These are phyloP conservation scores for Gallinago jamesoni DNA, from an alignment of 2,113 vertebrate genomes.

Conservation along the genomic window DNA sequence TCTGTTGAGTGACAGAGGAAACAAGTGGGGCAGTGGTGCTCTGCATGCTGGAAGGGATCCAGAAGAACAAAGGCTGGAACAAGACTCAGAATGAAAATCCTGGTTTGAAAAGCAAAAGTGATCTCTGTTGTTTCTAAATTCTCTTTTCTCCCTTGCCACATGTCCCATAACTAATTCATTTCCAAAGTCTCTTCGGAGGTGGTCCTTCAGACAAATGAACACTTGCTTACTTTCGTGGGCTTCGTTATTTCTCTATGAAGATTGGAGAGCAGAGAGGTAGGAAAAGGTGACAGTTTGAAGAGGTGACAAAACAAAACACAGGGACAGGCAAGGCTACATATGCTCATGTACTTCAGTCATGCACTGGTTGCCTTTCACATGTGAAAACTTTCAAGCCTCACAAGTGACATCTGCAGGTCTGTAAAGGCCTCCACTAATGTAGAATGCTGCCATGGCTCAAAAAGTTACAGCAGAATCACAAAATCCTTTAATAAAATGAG, in stretches of 20 bases:
- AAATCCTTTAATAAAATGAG: neutral
- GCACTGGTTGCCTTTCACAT: neutral
- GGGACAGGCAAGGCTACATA: neutral
- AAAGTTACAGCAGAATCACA: neutral
- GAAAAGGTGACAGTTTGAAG: neutral
- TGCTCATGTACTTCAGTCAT: neutral
- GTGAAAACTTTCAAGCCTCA: neutral
- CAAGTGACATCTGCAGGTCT: neutral
- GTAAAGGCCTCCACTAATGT: neutral
- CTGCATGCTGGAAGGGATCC: neutral
- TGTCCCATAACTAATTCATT: neutral
- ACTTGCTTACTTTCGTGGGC: neutral
- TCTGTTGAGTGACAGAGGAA: neutral
- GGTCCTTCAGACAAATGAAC: neutral
- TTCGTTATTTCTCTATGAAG: neutral
- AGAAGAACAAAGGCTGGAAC: neutral
- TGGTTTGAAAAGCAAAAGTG: neutral
- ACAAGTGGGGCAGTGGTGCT: neutral
- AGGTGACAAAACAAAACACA: neutral
- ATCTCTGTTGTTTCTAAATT: neutral
- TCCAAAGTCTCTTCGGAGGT: neutral
- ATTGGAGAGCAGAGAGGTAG: neutral
- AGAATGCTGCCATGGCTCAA: neutral
- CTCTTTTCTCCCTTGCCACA: neutral
- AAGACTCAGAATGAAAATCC: neutral